These are phyloP conservation scores for Myripristis jacobus DNA, from an alignment of 2,797 vertebrate species.

Conservation along the genomic window DNA sequence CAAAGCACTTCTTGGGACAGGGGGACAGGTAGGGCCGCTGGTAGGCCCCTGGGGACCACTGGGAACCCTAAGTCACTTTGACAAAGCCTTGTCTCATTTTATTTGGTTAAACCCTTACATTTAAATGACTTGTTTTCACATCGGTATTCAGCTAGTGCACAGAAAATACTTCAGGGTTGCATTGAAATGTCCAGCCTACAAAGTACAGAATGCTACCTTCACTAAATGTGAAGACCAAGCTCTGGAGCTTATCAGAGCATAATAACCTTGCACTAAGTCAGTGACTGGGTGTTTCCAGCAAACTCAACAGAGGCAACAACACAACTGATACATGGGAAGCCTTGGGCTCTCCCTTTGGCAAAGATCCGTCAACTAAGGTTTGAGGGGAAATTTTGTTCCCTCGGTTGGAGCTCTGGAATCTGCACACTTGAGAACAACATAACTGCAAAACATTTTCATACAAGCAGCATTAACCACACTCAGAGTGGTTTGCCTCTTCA, in stretches of 20 bases:
- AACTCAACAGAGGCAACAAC: constrained; percentile 44
- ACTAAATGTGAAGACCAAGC: constrained; percentile 42
- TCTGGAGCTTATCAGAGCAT: constrained; percentile 44
- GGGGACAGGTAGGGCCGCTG: too few relatives aligned
- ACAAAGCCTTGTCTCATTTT: neutral
- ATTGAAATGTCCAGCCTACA: constrained; percentile 2
- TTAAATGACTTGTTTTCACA: constrained; percentile 20
- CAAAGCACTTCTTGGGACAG: too few relatives aligned
- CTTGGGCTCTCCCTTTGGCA: constrained; percentile 24
- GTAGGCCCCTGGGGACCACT: too few relatives aligned
- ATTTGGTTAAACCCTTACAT: constrained; percentile 9
- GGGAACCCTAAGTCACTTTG: neutral
- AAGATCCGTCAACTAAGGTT: constrained; percentile 29
- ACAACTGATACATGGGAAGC: constrained; percentile 21
- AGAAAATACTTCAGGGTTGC: constrained; percentile 25
- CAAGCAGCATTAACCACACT: constrained; percentile 6
- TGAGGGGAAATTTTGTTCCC: constrained; percentile 22
- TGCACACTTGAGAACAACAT: neutral
- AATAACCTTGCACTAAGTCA: constrained; percentile 52
- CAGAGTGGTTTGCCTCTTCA: constrained; percentile 12
- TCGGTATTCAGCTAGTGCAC: constrained; percentile 1
- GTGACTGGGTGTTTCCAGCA: constrained; percentile 31
- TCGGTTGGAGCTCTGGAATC: constrained; percentile 19
- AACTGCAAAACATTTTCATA: constrained; percentile 5
- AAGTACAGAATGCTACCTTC: constrained; percentile 21